These are phyloP conservation scores for Phytoseiulus persimilis DNA, from an alignment of 2,888 invertebrate genomes.

Conservation along the genomic window DNA sequence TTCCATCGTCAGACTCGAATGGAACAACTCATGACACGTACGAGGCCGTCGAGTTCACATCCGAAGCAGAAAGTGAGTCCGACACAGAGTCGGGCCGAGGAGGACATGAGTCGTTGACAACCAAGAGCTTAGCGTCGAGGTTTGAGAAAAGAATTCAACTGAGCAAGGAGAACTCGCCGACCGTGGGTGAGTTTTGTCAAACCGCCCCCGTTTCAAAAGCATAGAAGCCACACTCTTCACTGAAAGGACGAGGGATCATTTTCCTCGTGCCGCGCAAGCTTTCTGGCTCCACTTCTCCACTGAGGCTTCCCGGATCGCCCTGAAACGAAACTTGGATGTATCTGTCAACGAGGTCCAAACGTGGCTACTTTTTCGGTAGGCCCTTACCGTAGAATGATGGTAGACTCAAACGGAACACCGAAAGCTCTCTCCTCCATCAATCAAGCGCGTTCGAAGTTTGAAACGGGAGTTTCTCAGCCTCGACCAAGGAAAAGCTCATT, in stretches of 20 bases:
- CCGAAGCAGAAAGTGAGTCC: slow-evolving; percentile 16
- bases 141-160: slow-evolving; percentile 6
- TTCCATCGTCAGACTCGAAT: slow-evolving; percentile 21
- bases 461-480: background rate
- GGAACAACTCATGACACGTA: slow-evolving; percentile 35
- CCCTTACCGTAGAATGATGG: slow-evolving; percentile 34
- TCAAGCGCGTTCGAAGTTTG: slow-evolving; percentile 19
- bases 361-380: background rate
- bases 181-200: background rate
- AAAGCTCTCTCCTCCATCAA: slow-evolving; percentile 6
- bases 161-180: slow-evolving; percentile 9
- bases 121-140: slow-evolving; percentile 10
- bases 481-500: slow-evolving; percentile 27
- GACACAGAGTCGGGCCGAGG: background rate
- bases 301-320: no score
- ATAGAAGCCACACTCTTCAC: no score
- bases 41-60: slow-evolving; percentile 14
- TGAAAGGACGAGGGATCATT: no score
- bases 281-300: no score
- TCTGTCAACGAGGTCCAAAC: background rate
- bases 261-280: no score
- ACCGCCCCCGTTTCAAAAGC: no score
- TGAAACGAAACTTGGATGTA: no score
- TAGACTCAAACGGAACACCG: slow-evolving; percentile 8
- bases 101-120: background rate